Conservation (phyloP, 2,888 invertebrate genomes). For the Polylopha cassiicola region DNA sequence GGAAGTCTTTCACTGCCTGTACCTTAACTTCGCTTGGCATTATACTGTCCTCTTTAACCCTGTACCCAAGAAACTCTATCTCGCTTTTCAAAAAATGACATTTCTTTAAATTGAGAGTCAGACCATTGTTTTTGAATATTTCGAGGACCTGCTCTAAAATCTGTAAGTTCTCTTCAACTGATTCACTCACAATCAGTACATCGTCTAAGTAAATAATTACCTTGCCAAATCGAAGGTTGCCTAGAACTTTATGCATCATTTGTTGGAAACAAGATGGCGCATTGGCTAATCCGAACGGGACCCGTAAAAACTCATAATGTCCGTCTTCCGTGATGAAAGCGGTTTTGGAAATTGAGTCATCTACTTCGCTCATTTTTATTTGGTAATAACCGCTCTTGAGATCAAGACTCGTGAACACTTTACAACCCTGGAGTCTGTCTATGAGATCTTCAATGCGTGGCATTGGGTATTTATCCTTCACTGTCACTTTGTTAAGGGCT, state of each 20-base stretch:
- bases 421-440: slow-evolving; percentile 25
- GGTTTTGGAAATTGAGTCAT: slow-evolving; percentile 26
- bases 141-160: slow-evolving; percentile 10
- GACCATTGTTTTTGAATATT: slow-evolving; percentile 12
- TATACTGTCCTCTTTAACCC: too few species aligned
- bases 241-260: slow-evolving; percentile 30
- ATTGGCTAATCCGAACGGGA: slow-evolving; percentile 32
- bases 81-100: slow-evolving; percentile 19
- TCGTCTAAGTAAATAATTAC: slow-evolving; percentile 24
- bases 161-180: slow-evolving; percentile 18
- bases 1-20: too few species aligned
- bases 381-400: slow-evolving; percentile 29
- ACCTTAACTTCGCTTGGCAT: too few species aligned
- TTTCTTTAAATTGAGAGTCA: slow-evolving; percentile 19
- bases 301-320: slow-evolving; percentile 26
- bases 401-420: slow-evolving; percentile 25
- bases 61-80: too few species aligned
- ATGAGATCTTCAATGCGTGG: slow-evolving; percentile 28
- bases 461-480: slow-evolving; percentile 20
- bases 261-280: slow-evolving; percentile 30
- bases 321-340: slow-evolving; percentile 32
- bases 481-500: background rate
- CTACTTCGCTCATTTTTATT: slow-evolving; percentile 30
- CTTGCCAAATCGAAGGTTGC: slow-evolving; percentile 15
- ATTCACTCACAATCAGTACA: slow-evolving; percentile 17